Percentiles rank a stretch among this genome's conserved stretches.
Conservation (phyloP, 2,888 invertebrate species). For the Hermaeophaga mercurialis region DNA sequence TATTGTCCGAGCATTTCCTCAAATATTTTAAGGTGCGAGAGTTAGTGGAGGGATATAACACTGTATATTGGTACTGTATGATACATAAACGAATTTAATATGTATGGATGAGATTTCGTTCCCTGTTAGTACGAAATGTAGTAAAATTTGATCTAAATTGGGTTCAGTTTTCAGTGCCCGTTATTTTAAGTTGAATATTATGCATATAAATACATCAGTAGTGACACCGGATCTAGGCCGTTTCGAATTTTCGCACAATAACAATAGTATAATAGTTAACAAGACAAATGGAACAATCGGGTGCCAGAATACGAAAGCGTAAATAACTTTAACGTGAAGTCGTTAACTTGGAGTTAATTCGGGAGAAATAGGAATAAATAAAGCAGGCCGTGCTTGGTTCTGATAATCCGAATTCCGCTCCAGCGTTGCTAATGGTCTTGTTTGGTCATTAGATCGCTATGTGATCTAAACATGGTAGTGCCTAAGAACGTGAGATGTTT, state of each 20-base stretch:
- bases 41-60: too few species aligned
- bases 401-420: conserved; percentile 1
- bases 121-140: too few species aligned
- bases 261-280: conserved; percentile 7
- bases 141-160: too few species aligned
- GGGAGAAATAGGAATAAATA: conserved; percentile 11
- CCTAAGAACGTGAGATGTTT: too few species aligned
- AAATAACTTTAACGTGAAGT: conserved; percentile 13
- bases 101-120: too few species aligned
- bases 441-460: not conserved
- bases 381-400: not conserved
- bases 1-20: too few species aligned
- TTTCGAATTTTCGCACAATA: not conserved
- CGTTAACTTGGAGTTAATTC: conserved; percentile 18
- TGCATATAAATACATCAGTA: not conserved
- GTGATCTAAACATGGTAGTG: not conserved
- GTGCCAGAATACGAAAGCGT: conserved; percentile 7
- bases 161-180: too few species aligned
- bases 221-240: not conserved
- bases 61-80: too few species aligned
- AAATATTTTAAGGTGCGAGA: too few species aligned
- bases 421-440: not conserved
- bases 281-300: conserved; percentile 17
- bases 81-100: too few species aligned
- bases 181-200: not conserved